Percentiles rank a stretch among this genome's conserved stretches.
Conservation (phyloP, 2,113 vertebrate genomes). For the Stigmatopora argus region DNA sequence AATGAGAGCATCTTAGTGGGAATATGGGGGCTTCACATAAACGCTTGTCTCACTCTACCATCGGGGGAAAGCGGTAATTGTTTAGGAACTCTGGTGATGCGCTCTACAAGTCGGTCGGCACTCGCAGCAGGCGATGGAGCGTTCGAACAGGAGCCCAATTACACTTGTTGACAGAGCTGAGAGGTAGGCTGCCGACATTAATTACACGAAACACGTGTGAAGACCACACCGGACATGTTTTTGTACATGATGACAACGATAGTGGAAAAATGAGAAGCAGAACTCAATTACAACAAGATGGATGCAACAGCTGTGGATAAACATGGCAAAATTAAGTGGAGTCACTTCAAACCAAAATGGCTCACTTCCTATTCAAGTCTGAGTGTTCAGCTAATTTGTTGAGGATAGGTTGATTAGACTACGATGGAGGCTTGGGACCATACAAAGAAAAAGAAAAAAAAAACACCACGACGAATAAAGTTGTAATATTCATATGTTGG, state of each 20-base stretch:
- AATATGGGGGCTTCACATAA: constrained; percentile 36
- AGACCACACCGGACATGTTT: constrained; percentile 21
- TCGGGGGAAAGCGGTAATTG: constrained; percentile 19
- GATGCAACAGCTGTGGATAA: not conserved
- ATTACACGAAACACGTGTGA: constrained; percentile 25
- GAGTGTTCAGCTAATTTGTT: no score
- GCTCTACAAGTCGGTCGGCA: not conserved
- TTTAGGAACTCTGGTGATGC: constrained; percentile 11
- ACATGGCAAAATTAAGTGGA: not conserved
- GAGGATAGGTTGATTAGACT: no score
- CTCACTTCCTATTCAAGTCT: no score
- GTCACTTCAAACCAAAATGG: not conserved
- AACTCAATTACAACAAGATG: not conserved
- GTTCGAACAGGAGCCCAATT: constrained; percentile 6
- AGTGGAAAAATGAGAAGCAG: not conserved
- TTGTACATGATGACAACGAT: constrained; percentile 31
- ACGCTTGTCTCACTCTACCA: constrained; percentile 19
- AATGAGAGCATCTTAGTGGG: constrained; percentile 43
- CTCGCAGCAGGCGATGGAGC: not conserved
- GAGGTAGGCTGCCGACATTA: constrained; percentile 4
- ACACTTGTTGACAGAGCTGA: not conserved
- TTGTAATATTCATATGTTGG: no score
- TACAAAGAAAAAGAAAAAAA: no score
- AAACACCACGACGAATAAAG: no score
- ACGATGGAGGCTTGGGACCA: no score